Evolutionary conservation across 2,113 vertebrate species (phyloP).

Genomic region (Sminthopsis crassicaudata): DNA sequence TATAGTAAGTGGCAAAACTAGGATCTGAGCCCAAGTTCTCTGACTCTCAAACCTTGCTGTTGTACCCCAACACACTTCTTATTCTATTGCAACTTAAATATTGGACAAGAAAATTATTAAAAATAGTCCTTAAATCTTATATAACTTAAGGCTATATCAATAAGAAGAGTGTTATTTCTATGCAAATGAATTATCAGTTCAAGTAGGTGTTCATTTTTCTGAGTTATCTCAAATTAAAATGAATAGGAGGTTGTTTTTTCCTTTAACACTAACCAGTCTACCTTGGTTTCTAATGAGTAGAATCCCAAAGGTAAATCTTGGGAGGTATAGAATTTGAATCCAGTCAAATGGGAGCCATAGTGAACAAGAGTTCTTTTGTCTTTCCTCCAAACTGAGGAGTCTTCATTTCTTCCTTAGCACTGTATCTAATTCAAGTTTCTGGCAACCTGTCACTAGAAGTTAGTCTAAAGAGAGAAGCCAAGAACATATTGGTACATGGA

Average conservation of each 20-base stretch:
- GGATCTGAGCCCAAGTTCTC: neutral
- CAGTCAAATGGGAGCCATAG: neutral
- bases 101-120: constrained; percentile 47
- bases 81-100: neutral
- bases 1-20: neutral
- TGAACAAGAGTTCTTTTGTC: neutral
- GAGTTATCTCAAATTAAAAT: constrained; percentile 46
- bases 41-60: neutral
- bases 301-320: neutral
- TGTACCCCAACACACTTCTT: neutral
- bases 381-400: neutral
- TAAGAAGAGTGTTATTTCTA: constrained; percentile 52
- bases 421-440: neutral
- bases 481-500: neutral
- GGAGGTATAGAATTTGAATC: constrained; percentile 3
- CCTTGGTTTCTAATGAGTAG: neutral
- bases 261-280: neutral
- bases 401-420: neutral
- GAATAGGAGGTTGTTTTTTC: neutral
- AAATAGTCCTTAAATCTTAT: constrained; percentile 54
- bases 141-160: constrained; percentile 28
- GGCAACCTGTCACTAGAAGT: neutral
- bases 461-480: neutral
- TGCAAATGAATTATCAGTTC: neutral
- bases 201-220: constrained; percentile 27